Evolutionary conservation across 2,113 vertebrate species (phyloP), one percentile per base, ranked within the genome.

Genomic region (Alligator sinensis): DNA sequence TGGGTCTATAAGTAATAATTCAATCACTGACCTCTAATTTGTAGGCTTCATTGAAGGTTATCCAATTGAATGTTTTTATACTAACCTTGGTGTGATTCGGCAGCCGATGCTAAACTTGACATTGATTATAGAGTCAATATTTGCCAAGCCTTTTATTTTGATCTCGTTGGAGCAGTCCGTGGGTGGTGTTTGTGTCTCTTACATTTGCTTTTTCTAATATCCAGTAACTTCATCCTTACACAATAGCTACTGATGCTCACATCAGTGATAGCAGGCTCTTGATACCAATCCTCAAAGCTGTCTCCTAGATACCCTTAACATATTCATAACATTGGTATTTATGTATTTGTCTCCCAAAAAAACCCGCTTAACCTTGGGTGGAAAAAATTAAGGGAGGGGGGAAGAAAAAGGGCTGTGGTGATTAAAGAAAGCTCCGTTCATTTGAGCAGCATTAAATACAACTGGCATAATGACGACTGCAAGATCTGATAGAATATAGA

Each of bases 401-500:
- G 97, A 93, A 77, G 92, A 90, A 94, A 95, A 96, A 95, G 97
- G 97, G 97, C 97, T 97, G 95, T 87, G 75, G 97, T 98, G 98
- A 98, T 98, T 98, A 98, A 98, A 98, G 98, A 87, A 90, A 97
- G 97, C 98, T 96, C 95, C 88, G 97, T 94, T 97, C 97, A 89
- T 97, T 96, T 97, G 96, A 98, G 98, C 95, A 82, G 88, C 97
- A 97, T 98, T 98, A 98, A 98, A 97, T 97, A 97, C 97, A 97
- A 96, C 97, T 92, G 97, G 98, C 97, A 96, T 97, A 97, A 98
- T 98, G 98, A 98, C 96, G 96, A 96, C 96, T 97, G 96, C 64
- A 97, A 97, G 98, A 98, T 98, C 98, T 97, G 98, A 98, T 97
- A 97, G 98, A 98, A 97, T 94, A 97, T 93, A 97, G 97, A 98